A percentile compares a stretch with the other conserved stretches of the same genome.
phyloP scores from a whole-genome alignment of 2,797 vertebrate genomes.

The Chromis chromis region DNA sequence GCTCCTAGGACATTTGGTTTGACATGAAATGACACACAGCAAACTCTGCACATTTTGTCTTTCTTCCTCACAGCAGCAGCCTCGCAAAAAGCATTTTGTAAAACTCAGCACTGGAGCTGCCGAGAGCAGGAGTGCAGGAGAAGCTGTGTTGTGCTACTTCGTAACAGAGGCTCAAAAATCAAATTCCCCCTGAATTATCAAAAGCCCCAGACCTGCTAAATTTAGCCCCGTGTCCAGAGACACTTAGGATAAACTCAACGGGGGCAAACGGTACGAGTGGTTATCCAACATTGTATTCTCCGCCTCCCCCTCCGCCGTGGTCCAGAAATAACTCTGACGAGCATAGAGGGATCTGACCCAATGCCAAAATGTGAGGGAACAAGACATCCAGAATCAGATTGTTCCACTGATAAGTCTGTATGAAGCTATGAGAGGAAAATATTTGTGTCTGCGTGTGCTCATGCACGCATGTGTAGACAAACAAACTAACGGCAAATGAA shows the following conservation, averaged over 20 bases:
- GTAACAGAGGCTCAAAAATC: conserved; percentile 61
- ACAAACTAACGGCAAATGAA: conserved; percentile 53
- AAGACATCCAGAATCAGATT: conserved; percentile 64
- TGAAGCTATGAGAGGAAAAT: conserved; percentile 29
- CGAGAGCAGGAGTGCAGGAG: conserved; percentile 34
- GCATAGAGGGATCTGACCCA: conserved; percentile 59
- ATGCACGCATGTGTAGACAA: conserved; percentile 28
- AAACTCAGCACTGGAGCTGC: conserved; percentile 57
- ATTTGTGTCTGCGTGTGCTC: conserved; percentile 19
- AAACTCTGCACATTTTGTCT: conserved; percentile 69
- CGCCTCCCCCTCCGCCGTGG: conserved; percentile 39
- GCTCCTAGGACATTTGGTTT: conserved; percentile 49
- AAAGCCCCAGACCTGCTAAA: conserved; percentile 72
- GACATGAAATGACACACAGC: conserved; percentile 73
- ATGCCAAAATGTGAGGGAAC: conserved; percentile 57
- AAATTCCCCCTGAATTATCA: conserved; percentile 74
- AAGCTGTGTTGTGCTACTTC: conserved; percentile 41
- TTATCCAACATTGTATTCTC: conserved; percentile 62
- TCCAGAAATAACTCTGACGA: conserved; percentile 73
- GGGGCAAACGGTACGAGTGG: conserved; percentile 55
- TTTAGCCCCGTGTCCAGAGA: conserved; percentile 69
- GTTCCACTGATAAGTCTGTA: conserved; percentile 49
- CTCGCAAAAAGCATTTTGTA: conserved; percentile 53
- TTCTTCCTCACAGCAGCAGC: conserved; percentile 34
- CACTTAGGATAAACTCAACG: conserved; percentile 67